Evolutionary conservation across 1,140 invertebrate species (phyloP).

Genomic region (Bombus difficillimus): DNA sequence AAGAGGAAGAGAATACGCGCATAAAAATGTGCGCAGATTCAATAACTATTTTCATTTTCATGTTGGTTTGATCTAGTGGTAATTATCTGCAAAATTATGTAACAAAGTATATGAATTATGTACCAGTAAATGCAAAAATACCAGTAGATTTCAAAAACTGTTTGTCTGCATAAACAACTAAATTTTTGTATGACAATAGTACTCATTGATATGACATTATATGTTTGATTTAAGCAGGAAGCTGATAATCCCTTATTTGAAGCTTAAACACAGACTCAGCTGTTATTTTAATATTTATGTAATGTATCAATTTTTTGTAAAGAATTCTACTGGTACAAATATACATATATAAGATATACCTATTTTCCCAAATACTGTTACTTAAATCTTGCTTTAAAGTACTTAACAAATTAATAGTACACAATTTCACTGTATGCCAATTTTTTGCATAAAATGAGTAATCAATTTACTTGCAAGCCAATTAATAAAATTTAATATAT

Average conservation of each 20-base stretch:
- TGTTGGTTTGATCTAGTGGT: conserved; percentile 25
- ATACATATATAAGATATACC: background rate
- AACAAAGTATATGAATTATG: conserved; percentile 41
- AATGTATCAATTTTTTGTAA: background rate
- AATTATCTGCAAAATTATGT: conserved; percentile 38
- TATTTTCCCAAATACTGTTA: background rate
- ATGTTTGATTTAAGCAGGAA: conserved; percentile 7
- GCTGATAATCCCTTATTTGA: background rate
- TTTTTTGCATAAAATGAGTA: background rate
- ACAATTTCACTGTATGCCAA: background rate
- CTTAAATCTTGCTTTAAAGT: background rate
- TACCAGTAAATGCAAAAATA: conserved; percentile 1
- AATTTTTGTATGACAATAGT: conserved; percentile 7
- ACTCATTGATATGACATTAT: background rate
- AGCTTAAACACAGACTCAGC: conserved; percentile 26
- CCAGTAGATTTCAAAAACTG: conserved; percentile 29
- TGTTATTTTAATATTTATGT: conserved; percentile 31
- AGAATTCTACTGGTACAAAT: conserved; percentile 16
- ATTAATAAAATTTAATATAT: conserved; percentile 8
- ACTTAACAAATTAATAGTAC: conserved; percentile 14
- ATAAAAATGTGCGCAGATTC: background rate
- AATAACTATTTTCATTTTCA: conserved; percentile 6
- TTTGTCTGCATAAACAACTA: background rate
- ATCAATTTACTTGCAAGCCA: conserved; percentile 12
- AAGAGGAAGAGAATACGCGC: conserved; percentile 57